Conservation (phyloP, 2,113 vertebrate species). For the Microcebus lehilahytsara region DNA sequence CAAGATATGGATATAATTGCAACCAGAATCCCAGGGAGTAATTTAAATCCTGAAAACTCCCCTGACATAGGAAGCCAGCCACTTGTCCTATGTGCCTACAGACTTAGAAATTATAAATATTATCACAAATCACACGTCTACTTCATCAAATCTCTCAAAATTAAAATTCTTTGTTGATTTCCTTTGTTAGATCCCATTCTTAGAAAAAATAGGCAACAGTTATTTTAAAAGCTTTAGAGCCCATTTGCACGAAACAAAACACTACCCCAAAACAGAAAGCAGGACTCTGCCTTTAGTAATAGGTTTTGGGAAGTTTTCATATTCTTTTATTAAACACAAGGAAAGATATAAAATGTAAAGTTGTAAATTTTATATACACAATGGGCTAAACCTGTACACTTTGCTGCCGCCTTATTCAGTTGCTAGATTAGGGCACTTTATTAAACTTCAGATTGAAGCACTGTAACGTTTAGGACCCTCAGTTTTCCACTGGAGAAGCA, state of each 20-base stretch:
- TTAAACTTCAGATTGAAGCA: not conserved
- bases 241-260: not conserved
- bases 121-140: not conserved
- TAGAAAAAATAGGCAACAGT: not conserved
- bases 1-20: not conserved
- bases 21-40: not conserved
- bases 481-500: slow-evolving; percentile 30
- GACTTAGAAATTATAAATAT: not conserved
- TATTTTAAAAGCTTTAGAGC: not conserved
- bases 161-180: not conserved
- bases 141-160: not conserved
- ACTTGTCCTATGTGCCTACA: not conserved
- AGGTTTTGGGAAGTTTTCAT: not conserved
- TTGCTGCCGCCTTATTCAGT: slow-evolving; percentile 10
- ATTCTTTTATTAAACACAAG: not conserved
- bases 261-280: not conserved
- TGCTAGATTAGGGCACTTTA: not conserved
- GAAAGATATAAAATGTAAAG: not conserved
- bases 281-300: not conserved
- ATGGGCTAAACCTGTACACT: not conserved
- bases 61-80: accelerated
- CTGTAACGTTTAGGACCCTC: slow-evolving; percentile 9
- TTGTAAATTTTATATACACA: not conserved
- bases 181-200: not conserved
- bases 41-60: not conserved